Conservation (phyloP, 2,797 vertebrate species). For the Percopsis omiscomaycus region DNA sequence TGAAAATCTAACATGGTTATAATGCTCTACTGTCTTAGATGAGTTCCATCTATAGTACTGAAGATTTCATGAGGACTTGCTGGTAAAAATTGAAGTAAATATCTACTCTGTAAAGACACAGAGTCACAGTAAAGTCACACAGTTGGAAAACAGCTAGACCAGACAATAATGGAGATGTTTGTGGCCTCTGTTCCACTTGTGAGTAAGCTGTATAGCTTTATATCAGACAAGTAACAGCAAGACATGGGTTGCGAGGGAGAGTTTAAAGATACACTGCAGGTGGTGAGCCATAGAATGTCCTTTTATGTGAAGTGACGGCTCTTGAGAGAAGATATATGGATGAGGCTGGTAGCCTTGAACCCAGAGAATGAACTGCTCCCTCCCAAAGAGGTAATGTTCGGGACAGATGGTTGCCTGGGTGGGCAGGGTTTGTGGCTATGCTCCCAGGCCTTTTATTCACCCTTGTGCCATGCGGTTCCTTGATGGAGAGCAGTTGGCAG, state of each 20-base stretch:
- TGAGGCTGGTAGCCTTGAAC: no score
- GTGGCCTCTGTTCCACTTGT: background rate
- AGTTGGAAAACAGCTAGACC: background rate
- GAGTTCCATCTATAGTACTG: conserved; percentile 3
- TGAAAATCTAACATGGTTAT: no score
- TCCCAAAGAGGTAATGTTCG: no score
- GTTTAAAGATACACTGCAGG: no score
- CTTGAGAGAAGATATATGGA: no score
- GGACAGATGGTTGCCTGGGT: no score
- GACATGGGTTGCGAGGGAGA: no score
- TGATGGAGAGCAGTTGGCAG: background rate
- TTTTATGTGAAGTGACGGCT: no score
- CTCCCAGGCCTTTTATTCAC: background rate
- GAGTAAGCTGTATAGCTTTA: background rate
- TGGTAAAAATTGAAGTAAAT: background rate
- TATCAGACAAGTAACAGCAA: background rate
- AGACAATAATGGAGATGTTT: conserved; percentile 3
- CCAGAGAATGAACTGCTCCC: no score
- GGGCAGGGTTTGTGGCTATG: background rate
- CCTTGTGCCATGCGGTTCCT: background rate
- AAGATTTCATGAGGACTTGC: conserved; percentile 19
- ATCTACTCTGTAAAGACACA: background rate
- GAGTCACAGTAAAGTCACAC: background rate
- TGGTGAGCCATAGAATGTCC: no score
- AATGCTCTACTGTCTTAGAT: background rate